Base-by-base conservation (phyloP, 2,888 invertebrate genomes). In the Cerceris rybyensis region DNA sequence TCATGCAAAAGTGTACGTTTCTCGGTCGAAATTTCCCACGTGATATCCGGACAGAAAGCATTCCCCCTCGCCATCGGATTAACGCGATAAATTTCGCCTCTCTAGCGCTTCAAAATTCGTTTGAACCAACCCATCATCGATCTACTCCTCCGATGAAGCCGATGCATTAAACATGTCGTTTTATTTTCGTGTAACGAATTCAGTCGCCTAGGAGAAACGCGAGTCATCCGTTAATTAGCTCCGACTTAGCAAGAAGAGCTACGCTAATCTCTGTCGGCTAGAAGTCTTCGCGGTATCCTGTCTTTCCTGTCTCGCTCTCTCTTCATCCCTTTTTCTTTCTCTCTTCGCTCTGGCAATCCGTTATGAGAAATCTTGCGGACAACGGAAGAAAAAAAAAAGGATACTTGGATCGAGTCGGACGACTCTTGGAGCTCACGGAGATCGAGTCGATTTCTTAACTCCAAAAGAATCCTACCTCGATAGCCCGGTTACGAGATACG, bases 401-500 rank as follows among this genome's bases (percentile, higher is more conserved):
- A 2, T 39, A 11, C 14, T 16, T 2, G 54, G 14, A 72, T 46
- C 49, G 54, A 49, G 64, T 42, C 17, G 71, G 28, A 14, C 41
- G 67, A 49, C 11, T 59, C 58, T 59, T 58, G 55, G 75, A 64
- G 80, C 11, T 59, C 58, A 55, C 61, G 55, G 75, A 64, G 80
- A 85, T 84, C 75, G 65, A 73, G 68, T 70, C 73, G 85, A 82
- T 84, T 79, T 85, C 85, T 83, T 77, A 66, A 80, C 64, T 85
- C 84, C 83, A 81, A 84, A 84, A 85, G 81, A 79, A 77, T 81
- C 81, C 61, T 55, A 72, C 61, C 69, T 52, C 74, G 84, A 81
- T 75, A 78, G 75, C 81, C 82, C 81, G 84, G 81, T 81, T 84
- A 84, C 28, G 28, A 28, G 82, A 80, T 84, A 84, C 85, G 85